These are phyloP conservation scores for Cotesia congregata DNA, from an alignment of 2,888 invertebrate species.

Conservation along the genomic window DNA sequence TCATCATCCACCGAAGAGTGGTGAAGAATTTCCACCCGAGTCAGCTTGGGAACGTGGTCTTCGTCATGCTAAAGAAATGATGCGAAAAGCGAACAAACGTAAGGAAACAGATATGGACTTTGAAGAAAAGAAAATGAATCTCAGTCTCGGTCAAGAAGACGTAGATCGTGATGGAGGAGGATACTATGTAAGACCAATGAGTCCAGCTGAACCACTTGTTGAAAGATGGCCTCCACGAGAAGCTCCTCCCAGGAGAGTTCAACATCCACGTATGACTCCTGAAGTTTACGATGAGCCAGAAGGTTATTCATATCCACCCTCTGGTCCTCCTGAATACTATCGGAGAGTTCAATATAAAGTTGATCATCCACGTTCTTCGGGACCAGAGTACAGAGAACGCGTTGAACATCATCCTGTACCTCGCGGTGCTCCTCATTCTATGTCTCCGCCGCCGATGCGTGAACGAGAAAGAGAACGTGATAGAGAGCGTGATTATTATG, in stretches of 20 bases:
- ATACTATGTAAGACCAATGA: constrained; percentile 79
- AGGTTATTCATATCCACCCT: constrained; percentile 58
- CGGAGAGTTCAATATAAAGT: constrained; percentile 68
- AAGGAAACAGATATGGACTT: constrained; percentile 96
- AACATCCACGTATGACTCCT: constrained; percentile 63
- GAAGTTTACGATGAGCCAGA: constrained; percentile 67
- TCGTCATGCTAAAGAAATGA: constrained; percentile 94
- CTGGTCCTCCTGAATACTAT: constrained; percentile 65
- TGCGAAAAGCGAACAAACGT: constrained; percentile 91
- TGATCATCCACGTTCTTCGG: constrained; percentile 54
- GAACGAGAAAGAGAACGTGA: constrained; percentile 61
- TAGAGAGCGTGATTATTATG: constrained; percentile 66
- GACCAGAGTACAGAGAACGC: constrained; percentile 67
- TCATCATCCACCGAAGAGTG: constrained; percentile 62
- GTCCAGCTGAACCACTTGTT: constrained; percentile 71
- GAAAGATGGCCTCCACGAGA: constrained; percentile 66
- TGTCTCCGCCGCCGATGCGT: constrained; percentile 65
- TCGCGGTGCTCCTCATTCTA: constrained; percentile 61
- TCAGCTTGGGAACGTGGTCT: constrained; percentile 97
- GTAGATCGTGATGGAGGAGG: constrained; percentile 79
- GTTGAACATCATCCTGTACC: constrained; percentile 64
- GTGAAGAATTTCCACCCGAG: constrained; percentile 78
- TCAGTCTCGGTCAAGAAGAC: constrained; percentile 85
- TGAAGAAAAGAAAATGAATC: constrained; percentile 94
- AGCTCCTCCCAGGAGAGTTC: constrained; percentile 58